phyloP scores from a whole-genome alignment of 2,888 invertebrate genomes.

The Andrena bucephala region DNA sequence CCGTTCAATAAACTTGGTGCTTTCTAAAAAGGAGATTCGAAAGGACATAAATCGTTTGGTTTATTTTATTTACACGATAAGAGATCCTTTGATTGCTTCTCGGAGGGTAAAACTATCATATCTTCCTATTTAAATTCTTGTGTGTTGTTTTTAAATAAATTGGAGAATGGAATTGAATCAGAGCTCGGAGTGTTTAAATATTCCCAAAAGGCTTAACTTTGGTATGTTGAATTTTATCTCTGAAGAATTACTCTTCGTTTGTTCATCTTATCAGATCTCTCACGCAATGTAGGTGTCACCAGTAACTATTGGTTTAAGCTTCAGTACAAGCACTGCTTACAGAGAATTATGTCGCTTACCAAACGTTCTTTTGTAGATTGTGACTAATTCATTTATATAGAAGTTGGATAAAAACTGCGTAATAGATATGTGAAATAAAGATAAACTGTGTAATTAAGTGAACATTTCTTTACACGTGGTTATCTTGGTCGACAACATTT shows the following conservation, averaged over 20 bases:
- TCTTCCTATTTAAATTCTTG: background rate
- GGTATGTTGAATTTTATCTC: constrained; percentile 21
- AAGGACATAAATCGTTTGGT: background rate
- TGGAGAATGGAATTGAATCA: background rate
- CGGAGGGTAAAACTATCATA: background rate
- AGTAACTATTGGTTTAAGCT: constrained; percentile 22
- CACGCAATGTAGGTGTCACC: constrained; percentile 48
- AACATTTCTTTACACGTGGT: background rate
- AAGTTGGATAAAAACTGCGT: background rate
- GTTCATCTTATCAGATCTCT: constrained; percentile 45
- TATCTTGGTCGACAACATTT: background rate
- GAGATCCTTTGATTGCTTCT: too few relatives aligned
- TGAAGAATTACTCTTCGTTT: constrained; percentile 39
- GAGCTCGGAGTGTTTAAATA: constrained; percentile 7
- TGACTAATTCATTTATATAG: constrained; percentile 32
- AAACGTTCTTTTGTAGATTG: constrained; percentile 29
- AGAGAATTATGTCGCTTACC: constrained; percentile 13
- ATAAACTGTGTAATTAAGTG: too few relatives aligned
- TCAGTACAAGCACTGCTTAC: constrained; percentile 27
- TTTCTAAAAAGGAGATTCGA: too few relatives aligned
- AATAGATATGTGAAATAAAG: background rate
- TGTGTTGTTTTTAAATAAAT: background rate
- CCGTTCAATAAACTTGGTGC: background rate
- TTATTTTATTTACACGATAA: background rate
- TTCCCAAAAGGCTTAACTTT: constrained; percentile 4